Evolutionary conservation across 2,888 invertebrate genomes (phyloP), one percentile per base, ranked within the genome.

Genomic region (Apamea epomidion): DNA sequence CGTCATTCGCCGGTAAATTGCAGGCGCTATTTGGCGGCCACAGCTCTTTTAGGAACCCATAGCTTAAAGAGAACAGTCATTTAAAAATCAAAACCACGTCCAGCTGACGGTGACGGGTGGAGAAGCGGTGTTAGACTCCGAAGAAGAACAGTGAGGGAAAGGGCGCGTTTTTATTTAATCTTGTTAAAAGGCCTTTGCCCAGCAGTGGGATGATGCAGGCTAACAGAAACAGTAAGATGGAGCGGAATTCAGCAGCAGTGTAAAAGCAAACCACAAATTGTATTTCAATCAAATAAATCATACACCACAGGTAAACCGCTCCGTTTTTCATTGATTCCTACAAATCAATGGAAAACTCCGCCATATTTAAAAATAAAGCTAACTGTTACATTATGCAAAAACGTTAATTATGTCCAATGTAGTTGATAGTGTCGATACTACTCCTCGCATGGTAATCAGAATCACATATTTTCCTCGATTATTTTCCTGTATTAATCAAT

Each of bases 401-500:
- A 67, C 5, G 1, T 2, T 1, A 2, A 73, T 69, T 60, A 68
- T 45, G 62, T 71, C 32, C 16, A 5, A 29, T 60, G 29, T 29
- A 42, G 7, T 64, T 74, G 18, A 74, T 69, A 54, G 25, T 45
- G 5, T 70, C 68, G 18, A 67, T 69, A 54, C 25, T 42, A 45
- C 6, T 45, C 14, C 65, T 74, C 21, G 25, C 37, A 60, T 54
- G 37, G 6, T 45, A 18, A 6, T 25, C 29, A 62, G 37, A 18
- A 6, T 25, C 29, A 62, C 21, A 51, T 0, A 72, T 78, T 77
- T 83, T 80, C 80, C 80, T 80, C 45, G 37, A 62, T 6, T 18
- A 73, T 83, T 85, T 78, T 80, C 86, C 86, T 81, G 14, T 16
- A 68, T 12, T 78, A 73, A 86, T 76, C 71, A 68, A 76, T 74